Evolutionary conservation across 2,888 invertebrate species (phyloP).

Genomic region (Lottia gigantea): DNA sequence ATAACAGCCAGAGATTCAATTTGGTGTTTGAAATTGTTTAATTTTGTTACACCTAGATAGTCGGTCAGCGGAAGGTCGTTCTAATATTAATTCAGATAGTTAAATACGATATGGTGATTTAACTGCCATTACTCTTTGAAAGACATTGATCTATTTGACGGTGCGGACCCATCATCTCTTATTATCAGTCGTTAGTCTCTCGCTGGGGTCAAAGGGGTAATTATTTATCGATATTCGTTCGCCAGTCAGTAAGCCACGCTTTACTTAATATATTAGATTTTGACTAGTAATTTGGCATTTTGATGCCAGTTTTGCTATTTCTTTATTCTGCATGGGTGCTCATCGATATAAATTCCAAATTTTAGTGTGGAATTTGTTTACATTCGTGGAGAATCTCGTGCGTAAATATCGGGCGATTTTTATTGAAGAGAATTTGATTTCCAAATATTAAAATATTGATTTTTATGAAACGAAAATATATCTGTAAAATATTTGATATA

Average conservation of each 20-base stretch:
- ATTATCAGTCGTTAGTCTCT: neutral
- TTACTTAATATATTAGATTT: slow-evolving; percentile 6
- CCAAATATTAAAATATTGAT: neutral
- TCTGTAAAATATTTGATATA: neutral
- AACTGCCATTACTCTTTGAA: neutral
- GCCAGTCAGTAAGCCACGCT: neutral
- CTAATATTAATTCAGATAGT: neutral
- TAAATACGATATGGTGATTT: neutral
- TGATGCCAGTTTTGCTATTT: neutral
- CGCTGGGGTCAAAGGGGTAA: neutral
- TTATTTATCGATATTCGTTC: neutral
- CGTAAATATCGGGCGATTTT: neutral
- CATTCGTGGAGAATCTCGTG: too few species aligned
- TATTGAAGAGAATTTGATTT: neutral
- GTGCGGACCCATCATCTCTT: neutral
- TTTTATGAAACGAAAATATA: neutral
- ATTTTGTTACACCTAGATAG: neutral
- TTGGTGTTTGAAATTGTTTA: too few species aligned
- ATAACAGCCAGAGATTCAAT: too few species aligned
- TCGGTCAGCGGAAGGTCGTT: neutral
- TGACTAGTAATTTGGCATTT: neutral
- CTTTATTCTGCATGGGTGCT: neutral
- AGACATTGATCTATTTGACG: neutral
- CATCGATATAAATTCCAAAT: too few species aligned
- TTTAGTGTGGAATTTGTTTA: too few species aligned